A percentile compares a stretch with the other conserved stretches of the same genome.
Conservation (phyloP, 2,113 vertebrate species). For the Lipotes vexillifer region DNA sequence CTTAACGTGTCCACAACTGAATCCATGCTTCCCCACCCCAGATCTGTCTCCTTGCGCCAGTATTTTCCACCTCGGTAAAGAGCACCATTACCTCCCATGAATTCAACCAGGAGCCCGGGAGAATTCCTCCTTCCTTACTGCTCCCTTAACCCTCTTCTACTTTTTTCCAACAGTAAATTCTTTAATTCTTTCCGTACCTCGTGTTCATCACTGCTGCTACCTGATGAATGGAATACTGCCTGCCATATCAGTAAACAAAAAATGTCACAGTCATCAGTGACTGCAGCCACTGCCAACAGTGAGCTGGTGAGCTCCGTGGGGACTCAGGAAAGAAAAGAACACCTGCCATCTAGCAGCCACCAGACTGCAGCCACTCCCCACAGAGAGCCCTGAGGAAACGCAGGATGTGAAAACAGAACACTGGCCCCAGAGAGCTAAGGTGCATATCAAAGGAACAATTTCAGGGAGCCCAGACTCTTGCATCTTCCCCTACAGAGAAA, state of each 20-base stretch:
- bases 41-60: not conserved
- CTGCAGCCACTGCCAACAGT: too few relatives aligned
- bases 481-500: not conserved
- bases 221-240: not conserved
- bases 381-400: not conserved
- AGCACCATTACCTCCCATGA: accelerated
- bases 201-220: not conserved
- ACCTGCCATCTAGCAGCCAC: not conserved
- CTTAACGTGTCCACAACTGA: too few relatives aligned
- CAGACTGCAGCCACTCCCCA: not conserved
- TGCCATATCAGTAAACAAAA: too few relatives aligned
- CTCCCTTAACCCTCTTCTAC: not conserved
- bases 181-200: not conserved
- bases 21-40: not conserved
- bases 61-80: not conserved
- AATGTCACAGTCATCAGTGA: too few relatives aligned
- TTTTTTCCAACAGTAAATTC: not conserved
- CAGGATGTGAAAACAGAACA: too few relatives aligned
- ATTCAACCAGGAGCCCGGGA: not conserved
- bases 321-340: too few relatives aligned
- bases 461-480: not conserved
- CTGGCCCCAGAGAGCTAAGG: not conserved
- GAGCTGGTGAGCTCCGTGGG: too few relatives aligned
- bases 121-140: not conserved
- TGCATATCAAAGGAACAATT: not conserved